Evolutionary conservation across 2,888 invertebrate genomes (phyloP).

Genomic region (Parnassius smintheus): DNA sequence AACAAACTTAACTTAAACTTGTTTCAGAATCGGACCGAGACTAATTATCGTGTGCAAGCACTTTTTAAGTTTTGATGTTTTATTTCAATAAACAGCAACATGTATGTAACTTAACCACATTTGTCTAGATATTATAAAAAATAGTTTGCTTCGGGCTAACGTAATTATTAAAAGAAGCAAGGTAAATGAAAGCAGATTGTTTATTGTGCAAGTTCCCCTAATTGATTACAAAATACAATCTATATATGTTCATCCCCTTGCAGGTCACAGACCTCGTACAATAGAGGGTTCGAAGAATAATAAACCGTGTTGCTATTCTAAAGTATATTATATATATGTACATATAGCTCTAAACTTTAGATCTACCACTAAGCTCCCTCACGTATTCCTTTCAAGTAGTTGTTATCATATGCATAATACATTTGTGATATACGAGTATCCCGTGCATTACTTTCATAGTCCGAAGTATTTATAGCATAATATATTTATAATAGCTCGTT

Average conservation of each 20-base stretch:
- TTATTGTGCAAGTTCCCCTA: slow-evolving; percentile 26
- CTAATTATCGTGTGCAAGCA: too few species aligned
- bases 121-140: background rate
- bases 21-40: too few species aligned
- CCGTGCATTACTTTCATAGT: too few species aligned
- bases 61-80: too few species aligned
- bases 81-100: background rate
- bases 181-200: slow-evolving; percentile 22
- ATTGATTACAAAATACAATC: slow-evolving; percentile 28
- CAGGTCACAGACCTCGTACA: slow-evolving; percentile 19
- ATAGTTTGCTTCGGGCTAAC: slow-evolving; percentile 21
- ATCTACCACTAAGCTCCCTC: slow-evolving; percentile 6
- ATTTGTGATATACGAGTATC: slow-evolving; percentile 7
- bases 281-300: slow-evolving; percentile 23
- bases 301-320: slow-evolving; percentile 6
- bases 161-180: slow-evolving; percentile 22
- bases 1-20: too few species aligned
- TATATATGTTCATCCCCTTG: slow-evolving; percentile 23
- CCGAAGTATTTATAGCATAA: too few species aligned
- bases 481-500: background rate
- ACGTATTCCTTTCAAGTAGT: slow-evolving; percentile 1
- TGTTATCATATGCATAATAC: slow-evolving; percentile 13
- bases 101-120: background rate
- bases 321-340: slow-evolving; percentile 10
- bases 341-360: slow-evolving; percentile 9